These are phyloP conservation scores for Eristalis arbustorum DNA, from an alignment of 2,888 invertebrate genomes.

Conservation along the genomic window DNA sequence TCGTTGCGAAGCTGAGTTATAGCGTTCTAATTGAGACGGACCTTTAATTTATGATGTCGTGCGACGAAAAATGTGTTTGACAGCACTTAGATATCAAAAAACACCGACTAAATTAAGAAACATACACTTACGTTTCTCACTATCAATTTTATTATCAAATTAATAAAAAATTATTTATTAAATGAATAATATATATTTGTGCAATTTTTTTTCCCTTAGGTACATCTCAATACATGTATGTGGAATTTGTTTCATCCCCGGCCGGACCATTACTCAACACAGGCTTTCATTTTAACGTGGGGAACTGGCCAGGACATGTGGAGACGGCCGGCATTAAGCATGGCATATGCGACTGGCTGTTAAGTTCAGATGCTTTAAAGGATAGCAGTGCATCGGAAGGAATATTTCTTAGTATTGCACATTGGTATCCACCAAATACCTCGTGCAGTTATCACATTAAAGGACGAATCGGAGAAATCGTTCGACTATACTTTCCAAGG, in stretches of 20 bases:
- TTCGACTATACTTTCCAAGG: slow-evolving; percentile 94
- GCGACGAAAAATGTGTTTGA: no score
- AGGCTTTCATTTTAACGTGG: slow-evolving; percentile 96
- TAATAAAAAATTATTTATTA: no score
- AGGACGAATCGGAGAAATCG: slow-evolving; percentile 92
- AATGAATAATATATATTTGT: no score
- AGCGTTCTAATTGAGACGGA: no score
- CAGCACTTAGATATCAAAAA: no score
- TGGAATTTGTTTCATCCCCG: slow-evolving; percentile 93
- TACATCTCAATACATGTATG: slow-evolving; percentile 92
- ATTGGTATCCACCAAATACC: slow-evolving; percentile 96
- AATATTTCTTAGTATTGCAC: slow-evolving; percentile 93
- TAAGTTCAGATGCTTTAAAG: slow-evolving; percentile 90
- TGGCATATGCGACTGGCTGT: slow-evolving; percentile 93
- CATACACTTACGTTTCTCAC: no score
- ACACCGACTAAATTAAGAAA: no score
- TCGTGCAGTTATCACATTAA: slow-evolving; percentile 95
- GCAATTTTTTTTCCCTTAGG: slow-evolving; percentile 77
- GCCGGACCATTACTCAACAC: slow-evolving; percentile 94
- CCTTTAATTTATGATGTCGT: no score
- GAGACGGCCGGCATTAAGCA: slow-evolving; percentile 93
- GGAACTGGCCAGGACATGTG: slow-evolving; percentile 96
- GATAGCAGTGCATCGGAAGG: slow-evolving; percentile 91
- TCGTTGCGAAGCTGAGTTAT: no score
- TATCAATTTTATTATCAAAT: no score